A percentile compares a stretch with the other conserved stretches of the same genome.
Conservation (phyloP, 2,888 invertebrate genomes). For the Xylota sylvarum region DNA sequence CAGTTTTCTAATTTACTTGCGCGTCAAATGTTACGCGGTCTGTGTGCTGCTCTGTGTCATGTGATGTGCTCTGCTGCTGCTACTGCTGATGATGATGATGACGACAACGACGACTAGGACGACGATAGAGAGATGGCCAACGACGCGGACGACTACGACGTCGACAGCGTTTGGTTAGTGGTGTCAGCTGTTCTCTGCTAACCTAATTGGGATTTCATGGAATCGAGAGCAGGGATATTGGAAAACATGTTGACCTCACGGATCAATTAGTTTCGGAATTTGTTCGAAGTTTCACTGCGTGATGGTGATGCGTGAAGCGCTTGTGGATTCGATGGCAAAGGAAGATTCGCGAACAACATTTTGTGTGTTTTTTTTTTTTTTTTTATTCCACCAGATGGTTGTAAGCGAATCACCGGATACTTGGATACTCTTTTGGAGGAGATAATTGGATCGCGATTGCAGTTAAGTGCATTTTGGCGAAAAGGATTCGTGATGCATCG, state of each 20-base stretch:
- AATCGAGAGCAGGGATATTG: slow-evolving; percentile 65
- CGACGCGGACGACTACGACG: slow-evolving; percentile 23
- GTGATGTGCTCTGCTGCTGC: slow-evolving; percentile 49
- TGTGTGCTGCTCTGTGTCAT: slow-evolving; percentile 38
- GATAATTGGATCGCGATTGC: not conserved
- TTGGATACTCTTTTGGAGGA: not conserved
- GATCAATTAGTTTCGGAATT: slow-evolving; percentile 72
- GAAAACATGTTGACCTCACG: slow-evolving; percentile 75
- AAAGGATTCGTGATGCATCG: not conserved
- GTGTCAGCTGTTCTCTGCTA: slow-evolving; percentile 71
- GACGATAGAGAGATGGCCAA: slow-evolving; percentile 28
- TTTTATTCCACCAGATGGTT: not conserved
- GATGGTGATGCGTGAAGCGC: not conserved
- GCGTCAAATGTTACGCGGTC: slow-evolving; percentile 77
- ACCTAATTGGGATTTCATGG: slow-evolving; percentile 75
- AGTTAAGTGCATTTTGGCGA: not conserved
- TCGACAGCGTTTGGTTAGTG: slow-evolving; percentile 60
- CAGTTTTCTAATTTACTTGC: slow-evolving; percentile 77
- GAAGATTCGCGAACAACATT: no score
- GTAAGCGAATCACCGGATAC: not conserved
- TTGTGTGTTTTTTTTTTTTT: not conserved
- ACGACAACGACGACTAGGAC: slow-evolving; percentile 4
- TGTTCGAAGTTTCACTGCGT: not conserved
- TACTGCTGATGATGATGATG: slow-evolving; percentile 42
- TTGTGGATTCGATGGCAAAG: not conserved